Evolutionary conservation across 2,797 vertebrate species (phyloP), one percentile per base, ranked within the genome.

Genomic region (Pelochelys cantorii): DNA sequence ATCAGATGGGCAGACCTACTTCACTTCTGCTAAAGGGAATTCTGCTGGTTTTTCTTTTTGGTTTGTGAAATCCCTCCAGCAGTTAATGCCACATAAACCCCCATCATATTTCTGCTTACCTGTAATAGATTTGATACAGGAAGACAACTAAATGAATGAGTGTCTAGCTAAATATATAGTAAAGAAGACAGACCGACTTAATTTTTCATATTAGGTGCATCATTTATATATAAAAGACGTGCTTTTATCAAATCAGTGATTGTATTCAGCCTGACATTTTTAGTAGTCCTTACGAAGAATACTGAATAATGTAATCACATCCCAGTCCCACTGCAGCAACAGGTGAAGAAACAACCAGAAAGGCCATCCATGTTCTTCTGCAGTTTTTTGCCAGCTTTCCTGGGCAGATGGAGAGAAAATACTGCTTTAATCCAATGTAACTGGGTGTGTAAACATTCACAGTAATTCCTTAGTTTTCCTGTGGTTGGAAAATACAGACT

Each of bases 401-500:
- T 85, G 87, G 83, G 37, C 62, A 78, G 60, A 60, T 83, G 86
- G 74, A 57, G 92, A 89, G 83, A 92, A 94, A 94, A 81, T 5
- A 27, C 59, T 88, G 3, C 17, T 86, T 59, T 87, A 88, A 86
- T 89, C 78, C 81, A 91, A 11, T 48, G 11, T 85, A 74, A 88
- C 88, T 1, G 80, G 29, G 59, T 91, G 68, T 89, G 88, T 92
- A 88, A 96, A 92, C 65, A 79, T 42, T 93, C 86, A 81, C 17
- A 93, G 90, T 86, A 90, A 97, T 97, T 95, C 93, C 94, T 97
- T 93, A 84, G 7, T 95, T 97, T 97, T 80, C 86, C 59, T 96
- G 96, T 97, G 97, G 97, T 60, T 95, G 97, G 97, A 98, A 98
- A 98, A 97, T 95, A 94, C 0, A 95, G 95, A 94, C 93, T 95